Evolutionary conservation across 2,888 invertebrate genomes (phyloP).

Genomic region (Eilema caniola): DNA sequence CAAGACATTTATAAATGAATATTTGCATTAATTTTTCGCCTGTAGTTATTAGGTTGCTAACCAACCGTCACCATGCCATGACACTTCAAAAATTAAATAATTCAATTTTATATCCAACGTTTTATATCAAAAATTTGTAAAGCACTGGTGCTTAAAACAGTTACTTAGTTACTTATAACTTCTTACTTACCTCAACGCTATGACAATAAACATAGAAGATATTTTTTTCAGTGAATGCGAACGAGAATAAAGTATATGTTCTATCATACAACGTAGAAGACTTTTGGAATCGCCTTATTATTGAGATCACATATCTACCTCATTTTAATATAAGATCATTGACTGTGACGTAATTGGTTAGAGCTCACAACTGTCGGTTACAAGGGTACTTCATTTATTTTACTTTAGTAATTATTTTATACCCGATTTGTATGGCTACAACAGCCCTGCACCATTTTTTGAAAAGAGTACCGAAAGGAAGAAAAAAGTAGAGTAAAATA

Average conservation of each 20-base stretch:
- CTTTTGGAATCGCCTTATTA: neutral
- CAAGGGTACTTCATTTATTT: neutral
- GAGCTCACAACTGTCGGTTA: neutral
- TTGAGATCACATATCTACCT: neutral
- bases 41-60: neutral
- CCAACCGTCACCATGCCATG: neutral
- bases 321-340: neutral
- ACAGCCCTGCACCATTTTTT: too few relatives aligned
- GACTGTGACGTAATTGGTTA: neutral
- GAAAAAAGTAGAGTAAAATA: too few relatives aligned
- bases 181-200: neutral
- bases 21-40: neutral
- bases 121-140: neutral
- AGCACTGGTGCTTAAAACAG: neutral
- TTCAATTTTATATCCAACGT: neutral
- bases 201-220: neutral
- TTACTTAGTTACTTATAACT: too few relatives aligned
- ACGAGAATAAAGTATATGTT: neutral
- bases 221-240: too few relatives aligned
- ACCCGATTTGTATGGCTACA: too few relatives aligned
- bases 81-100: neutral
- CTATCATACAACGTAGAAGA: neutral
- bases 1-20: constrained; percentile 55
- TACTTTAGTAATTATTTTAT: neutral
- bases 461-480: too few relatives aligned